Base-by-base conservation (phyloP, 2,888 invertebrate genomes). In the Seira ritae region DNA sequence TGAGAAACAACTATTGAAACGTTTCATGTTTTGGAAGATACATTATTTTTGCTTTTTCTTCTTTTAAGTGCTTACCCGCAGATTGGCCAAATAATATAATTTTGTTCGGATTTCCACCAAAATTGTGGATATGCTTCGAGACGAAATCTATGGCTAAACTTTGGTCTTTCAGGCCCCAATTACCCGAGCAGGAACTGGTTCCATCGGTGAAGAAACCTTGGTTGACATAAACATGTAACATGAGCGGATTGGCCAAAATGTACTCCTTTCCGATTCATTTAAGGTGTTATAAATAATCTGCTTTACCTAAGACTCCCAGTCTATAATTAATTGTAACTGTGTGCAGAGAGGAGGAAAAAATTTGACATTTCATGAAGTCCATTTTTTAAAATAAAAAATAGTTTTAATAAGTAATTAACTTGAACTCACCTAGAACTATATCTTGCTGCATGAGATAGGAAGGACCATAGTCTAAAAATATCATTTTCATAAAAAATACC, bases 131-230 rank as follows among this genome's bases (percentile, higher is more conserved):
- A 22, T 85, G 60, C 19, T 79, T 68, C 1, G 37, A 19, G 0
- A 85, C 80, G 23, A 79, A 85, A 10, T 79, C 69, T 42, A 85
- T 82, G 0, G 85, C 85, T 22, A 80, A 22, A 4, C 60, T 55
- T 60, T 79, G 80, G 37, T 80, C 79, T 66, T 83, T 84, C 19
- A 84, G 37, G 1, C 84, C 84, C 69, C 69, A 81, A 46, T 85
- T 85, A 6, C 85, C 85, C 42, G 78, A 37, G 60, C 75, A 79
- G 17, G 62, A 24, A 19, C 55, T 55, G 2, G 82, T 73, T 0
- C 79, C 83, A 37, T 80, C 83, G 4, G 80, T 75, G 46, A 85
- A 80, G 66, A 85, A 85, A 1, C 85, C 85, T 65, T 74, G 15
- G 50, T 8, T 12, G 12, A 31, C 66, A 66, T 19, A 60, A 60